Evolutionary conservation across 1,140 invertebrate species (phyloP).

Genomic region (Parasteatoda tepidariorum): DNA sequence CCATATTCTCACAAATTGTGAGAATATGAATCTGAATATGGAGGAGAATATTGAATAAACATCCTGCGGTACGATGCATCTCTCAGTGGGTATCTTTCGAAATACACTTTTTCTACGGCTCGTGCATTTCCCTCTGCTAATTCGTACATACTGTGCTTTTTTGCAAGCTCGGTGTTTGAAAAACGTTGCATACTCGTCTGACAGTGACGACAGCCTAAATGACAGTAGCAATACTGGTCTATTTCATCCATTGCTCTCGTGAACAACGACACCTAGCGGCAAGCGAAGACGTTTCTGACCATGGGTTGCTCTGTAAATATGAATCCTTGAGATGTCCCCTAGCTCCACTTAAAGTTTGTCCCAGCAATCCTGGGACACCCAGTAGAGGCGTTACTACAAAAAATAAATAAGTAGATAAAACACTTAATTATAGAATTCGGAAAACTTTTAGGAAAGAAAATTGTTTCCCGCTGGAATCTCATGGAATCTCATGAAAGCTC

Average conservation of each 20-base stretch:
- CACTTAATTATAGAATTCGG: too few species aligned
- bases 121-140: not conserved
- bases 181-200: not conserved
- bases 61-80: not conserved
- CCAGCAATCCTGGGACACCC: not conserved
- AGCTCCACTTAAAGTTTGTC: not conserved
- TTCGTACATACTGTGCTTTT: not conserved
- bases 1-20: conserved; percentile 3
- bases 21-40: too few species aligned
- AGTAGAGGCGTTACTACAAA: too few species aligned
- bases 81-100: not conserved
- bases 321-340: not conserved
- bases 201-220: not conserved
- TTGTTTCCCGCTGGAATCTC: too few species aligned
- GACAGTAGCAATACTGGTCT: not conserved
- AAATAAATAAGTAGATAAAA: too few species aligned
- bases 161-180: not conserved
- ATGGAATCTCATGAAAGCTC: too few species aligned
- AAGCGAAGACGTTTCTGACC: not conserved
- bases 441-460: too few species aligned
- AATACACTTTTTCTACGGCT: not conserved
- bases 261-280: not conserved
- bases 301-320: not conserved
- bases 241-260: not conserved
- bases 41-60: not conserved